Base-by-base conservation (phyloP, 2,797 vertebrate species). In the Rhynchonycteris naso region DNA sequence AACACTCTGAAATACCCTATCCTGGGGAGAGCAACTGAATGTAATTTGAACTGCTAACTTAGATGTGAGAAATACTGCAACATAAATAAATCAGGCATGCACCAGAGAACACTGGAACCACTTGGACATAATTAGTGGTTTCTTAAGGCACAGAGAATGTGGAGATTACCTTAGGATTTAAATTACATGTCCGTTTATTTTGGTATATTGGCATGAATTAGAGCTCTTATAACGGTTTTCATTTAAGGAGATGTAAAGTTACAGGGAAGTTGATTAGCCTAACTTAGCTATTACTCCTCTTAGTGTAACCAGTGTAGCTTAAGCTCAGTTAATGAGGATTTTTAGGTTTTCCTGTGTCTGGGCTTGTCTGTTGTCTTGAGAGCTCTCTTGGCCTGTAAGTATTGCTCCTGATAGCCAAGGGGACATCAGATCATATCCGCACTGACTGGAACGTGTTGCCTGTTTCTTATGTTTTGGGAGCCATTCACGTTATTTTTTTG, bases 1-100 rank as follows among this genome's bases (percentile, higher is more conserved):
- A 97, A 90, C 30, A 38, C 52, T 69, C 63, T 21, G 76, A 59
- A 28, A 10, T 19, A 69, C 52, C 68, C 59, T 16, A 78, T 91
- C 88, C 69, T 69, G 71, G 78, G 68, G 43, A 95, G 91, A 92
- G 88, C 88, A 90, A 50, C n/a, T 68, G 84, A 81, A 85, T 78
- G 68, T 43, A 93, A 93, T 96, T 85, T 93, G 50, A 80, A 74
- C 93, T 93, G 61, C 82, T 95, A 90, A 94, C 80, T 88, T 80
- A 50, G 33, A 95, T 56, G 54, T 47, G 33, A 96, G 68, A 84
- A 89, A 54, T 84, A 63, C 76, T 92, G 7, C 85, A 83, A 88
- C 94, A 95, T 79, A 84, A 95, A 76, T 81, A 92, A 95, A 54
- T 91, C 81, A 93, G 78, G 81, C 52, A 47, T n/a, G 28, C 28